Evolutionary conservation across 2,113 vertebrate species (phyloP), one percentile per base, ranked within the genome.

Genomic region (Garra rufa): DNA sequence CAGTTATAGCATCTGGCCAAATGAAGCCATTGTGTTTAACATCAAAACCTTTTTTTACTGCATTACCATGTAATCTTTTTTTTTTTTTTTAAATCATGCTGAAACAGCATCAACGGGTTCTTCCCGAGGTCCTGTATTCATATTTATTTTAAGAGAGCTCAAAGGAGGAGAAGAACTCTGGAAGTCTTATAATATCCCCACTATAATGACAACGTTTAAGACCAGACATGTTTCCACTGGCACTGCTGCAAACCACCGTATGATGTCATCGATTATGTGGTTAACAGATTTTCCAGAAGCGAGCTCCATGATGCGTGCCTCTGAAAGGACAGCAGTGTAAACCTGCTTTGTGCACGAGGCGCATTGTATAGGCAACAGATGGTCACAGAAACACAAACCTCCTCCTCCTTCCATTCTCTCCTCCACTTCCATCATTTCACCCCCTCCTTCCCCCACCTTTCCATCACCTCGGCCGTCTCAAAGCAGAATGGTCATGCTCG

Each of bases 291-390:
- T 67, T 83, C 59, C 75, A 73, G 17, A 38, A 71, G 38, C 0
- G 8, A 46, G 61, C 26, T 46, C 15, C 48, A 50, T 4, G 46
- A 70, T 44, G 75, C 43, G 34, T 77, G 30, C 65, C 34, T 38
- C 8, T 44, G 17, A 34, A 63, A 41, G 17, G n/a, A 79, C 76
- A 67, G n/a, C 41, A 69, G 74, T 26, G 28, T 84, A 52, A 84
- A 67, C 44, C 59, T 69, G 76, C n/a, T 70, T 70, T 57, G 48
- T 79, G 83, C 83, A 57, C 15, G 7, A 76, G 75, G 86, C 79
- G 83, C 84, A 92, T 88, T 89, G 89, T 91, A 77, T 90, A 84
- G 78, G 85, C 91, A 94, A 93, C 93, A 94, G 92, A 94, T 94
- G 93, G 93, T 87, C 87, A 61, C 81, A 76, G 79, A 82, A 87